Base-by-base conservation (phyloP, 2,113 vertebrate genomes). In the Synchiropus splendidus region DNA sequence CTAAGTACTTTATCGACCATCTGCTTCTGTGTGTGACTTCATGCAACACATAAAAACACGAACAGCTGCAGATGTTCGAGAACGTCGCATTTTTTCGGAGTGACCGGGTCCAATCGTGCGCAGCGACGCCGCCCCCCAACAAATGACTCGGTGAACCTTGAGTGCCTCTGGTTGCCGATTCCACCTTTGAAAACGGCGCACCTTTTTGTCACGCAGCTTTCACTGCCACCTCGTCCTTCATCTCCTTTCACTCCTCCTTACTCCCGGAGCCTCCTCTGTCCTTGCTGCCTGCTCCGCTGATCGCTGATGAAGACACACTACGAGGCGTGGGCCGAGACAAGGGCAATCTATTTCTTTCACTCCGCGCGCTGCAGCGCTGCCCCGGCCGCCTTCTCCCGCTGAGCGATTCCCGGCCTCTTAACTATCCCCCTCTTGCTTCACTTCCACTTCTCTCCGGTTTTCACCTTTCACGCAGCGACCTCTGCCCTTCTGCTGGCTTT, bases 271-370 rank as follows among this genome's bases (percentile, higher is more conserved):
- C 55, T 55, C 65, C 49, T 54, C 61, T 58, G 60, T 59, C 67
- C 56, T 60, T 70, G 48, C 61, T 40, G 39, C 14, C 36, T 58
- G 70, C 73, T 71, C 39, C 55, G 51, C 75, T 72, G 71, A 71
- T 52, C 67, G 62, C 70, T 80, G 77, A 79, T 78, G 74, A 79
- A 82, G 79, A 82, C 70, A 52, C 74, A 81, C 72, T 69, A 65
- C 56, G 46, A 56, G 61, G 72, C 49, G 65, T 60, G 71, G 67
- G 70, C 67, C 73, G 72, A 66, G 65, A 72, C 45, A 52, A 72
- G 74, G 71, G 64, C 72, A 67, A 74, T 75, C 66, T 69, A 73
- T 79, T 74, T 74, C 61, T 51, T 62, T 44, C 45, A 30, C 67
- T 58, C 49, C 61, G 46, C 54, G 48, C 56, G 21, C 21, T 27